Evolutionary conservation across 2,113 vertebrate species (phyloP), one percentile per base, ranked within the genome.

Genomic region (Seriola rivoliana): DNA sequence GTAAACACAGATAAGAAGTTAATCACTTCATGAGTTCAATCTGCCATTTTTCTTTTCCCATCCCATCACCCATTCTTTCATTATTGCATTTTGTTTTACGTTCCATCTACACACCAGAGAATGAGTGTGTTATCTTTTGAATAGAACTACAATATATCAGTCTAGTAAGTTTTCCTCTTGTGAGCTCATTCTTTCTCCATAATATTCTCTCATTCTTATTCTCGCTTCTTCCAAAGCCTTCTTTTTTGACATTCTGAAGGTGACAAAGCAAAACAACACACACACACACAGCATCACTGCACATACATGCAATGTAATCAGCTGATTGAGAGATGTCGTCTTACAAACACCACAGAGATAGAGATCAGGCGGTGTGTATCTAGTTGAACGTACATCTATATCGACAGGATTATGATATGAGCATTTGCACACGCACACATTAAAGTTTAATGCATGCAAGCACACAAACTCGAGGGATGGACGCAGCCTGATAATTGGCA

Each of bases 401-500:
- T 13, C 58, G 0, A 3, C 25, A 63, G 75, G 17, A 48, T 16
- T 5, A 13, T 10, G 21, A 59, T 16, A 6, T 72, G 36, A 54
- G 29, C 29, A 29, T 29, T 29, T 29, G 29, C 29, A 29, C 29
- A 29, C 29, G 29, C 29, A 29, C 29, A 21, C n/a, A 46, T 29
- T 3, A 14, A 34, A 25, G 42, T 60, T 59, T 34, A 17, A 54
- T 52, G 25, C 13, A 63, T 36, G 34, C 21, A 17, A 52, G 70
- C 48, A 64, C 1, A 76, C 17, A 62, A 52, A 54, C 25, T 42
- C 4, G 0, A 25, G 62, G 55, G 60, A 75, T 7, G 9, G 36
- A 54, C 68, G 64, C 55, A 71, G 23, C 52, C 72, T 74, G 62
- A 81, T 87, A 89, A 93, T 81, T 90, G 89, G 75, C 82, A 84